Percentiles rank a stretch among this genome's conserved stretches.
phyloP scores from a whole-genome alignment of 2,113 vertebrate genomes.

The Cephalopterus ornatus region DNA sequence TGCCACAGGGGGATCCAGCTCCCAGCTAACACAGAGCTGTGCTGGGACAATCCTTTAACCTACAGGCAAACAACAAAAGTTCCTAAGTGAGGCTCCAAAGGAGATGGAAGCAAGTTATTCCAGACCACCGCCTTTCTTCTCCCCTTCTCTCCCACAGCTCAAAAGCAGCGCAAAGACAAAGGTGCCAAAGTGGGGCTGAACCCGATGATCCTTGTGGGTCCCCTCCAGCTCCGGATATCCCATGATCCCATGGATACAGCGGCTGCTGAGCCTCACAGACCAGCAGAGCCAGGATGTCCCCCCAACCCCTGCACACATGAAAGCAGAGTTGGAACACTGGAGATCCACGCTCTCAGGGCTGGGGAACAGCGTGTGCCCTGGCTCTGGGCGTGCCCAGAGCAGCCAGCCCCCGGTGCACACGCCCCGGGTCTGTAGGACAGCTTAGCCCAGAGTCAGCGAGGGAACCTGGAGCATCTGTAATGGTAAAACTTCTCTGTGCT shows the following conservation, averaged over 20 bases:
- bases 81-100: background rate
- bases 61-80: background rate
- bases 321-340: too few relatives aligned
- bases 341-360: too few relatives aligned
- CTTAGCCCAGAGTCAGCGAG: background rate
- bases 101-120: background rate
- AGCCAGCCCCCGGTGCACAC: too few relatives aligned
- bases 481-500: background rate
- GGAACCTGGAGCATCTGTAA: background rate
- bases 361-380: too few relatives aligned
- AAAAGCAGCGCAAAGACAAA: too few relatives aligned
- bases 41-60: background rate
- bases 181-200: background rate
- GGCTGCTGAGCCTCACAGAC: too few relatives aligned
- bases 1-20: background rate
- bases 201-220: too few relatives aligned
- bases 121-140: background rate
- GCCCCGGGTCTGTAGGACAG: background rate
- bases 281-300: too few relatives aligned
- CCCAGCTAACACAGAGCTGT: background rate
- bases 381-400: too few relatives aligned
- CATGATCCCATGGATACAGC: too few relatives aligned
- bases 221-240: too few relatives aligned
- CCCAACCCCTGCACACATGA: too few relatives aligned
- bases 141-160: background rate